Evolutionary conservation across 2,888 invertebrate species (phyloP).

Genomic region (Melanotus villosus): DNA sequence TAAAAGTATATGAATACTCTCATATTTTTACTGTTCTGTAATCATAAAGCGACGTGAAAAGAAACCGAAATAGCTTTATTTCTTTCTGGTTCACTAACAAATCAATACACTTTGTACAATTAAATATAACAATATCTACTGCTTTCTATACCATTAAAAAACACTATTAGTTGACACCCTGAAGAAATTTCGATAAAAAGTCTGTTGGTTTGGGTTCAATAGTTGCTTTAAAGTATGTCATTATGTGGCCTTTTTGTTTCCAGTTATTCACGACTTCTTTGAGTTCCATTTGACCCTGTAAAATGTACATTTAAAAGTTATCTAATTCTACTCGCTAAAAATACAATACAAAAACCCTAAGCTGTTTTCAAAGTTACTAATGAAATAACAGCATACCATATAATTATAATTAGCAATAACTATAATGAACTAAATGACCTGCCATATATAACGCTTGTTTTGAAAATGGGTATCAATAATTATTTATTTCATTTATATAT

Average conservation of each 20-base stretch:
- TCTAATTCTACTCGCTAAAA: too few species aligned
- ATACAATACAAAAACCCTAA: too few species aligned
- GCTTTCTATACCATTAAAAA: not conserved
- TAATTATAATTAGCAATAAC: too few species aligned
- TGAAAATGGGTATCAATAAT: too few species aligned
- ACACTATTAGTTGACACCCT: slow-evolving; percentile 14
- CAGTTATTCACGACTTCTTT: slow-evolving; percentile 88
- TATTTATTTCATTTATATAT: too few species aligned
- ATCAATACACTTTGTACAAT: slow-evolving; percentile 15
- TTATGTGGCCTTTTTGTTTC: slow-evolving; percentile 92
- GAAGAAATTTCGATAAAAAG: slow-evolving; percentile 73
- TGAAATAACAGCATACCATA: not conserved
- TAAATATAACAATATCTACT: slow-evolving; percentile 16
- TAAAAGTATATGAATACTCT: too few species aligned
- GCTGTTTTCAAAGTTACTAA: too few species aligned
- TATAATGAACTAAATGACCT: too few species aligned
- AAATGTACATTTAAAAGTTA: not conserved
- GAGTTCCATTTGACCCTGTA: slow-evolving; percentile 94
- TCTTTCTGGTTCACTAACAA: not conserved
- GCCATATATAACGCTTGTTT: too few species aligned
- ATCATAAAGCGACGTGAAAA: too few species aligned
- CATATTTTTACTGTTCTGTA: too few species aligned
- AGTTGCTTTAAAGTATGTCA: slow-evolving; percentile 90
- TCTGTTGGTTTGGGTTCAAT: slow-evolving; percentile 88
- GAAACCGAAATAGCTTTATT: too few species aligned